A percentile compares a stretch with the other conserved stretches of the same genome.
Evolutionary conservation across 1,140 invertebrate species (phyloP).

Genomic region (Scaptomyza hsui): DNA sequence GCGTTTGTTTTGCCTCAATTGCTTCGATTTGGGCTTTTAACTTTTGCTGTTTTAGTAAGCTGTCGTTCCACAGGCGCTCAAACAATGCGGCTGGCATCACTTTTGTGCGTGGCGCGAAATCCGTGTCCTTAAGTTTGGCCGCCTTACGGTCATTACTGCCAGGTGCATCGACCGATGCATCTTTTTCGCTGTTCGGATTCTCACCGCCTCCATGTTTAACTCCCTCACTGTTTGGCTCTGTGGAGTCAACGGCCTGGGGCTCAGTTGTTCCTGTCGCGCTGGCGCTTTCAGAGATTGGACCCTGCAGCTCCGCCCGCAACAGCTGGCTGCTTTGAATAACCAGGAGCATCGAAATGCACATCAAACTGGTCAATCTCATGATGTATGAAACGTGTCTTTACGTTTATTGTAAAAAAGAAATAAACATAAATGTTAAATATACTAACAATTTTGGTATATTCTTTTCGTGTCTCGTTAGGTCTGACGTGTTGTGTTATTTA

Average conservation of each 20-base stretch:
- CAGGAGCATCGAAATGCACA: slow-evolving; percentile 49
- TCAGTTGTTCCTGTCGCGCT: slow-evolving; percentile 29
- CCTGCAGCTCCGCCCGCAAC: slow-evolving; percentile 57
- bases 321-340: slow-evolving; percentile 39
- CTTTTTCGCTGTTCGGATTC: slow-evolving; percentile 54
- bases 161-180: slow-evolving; percentile 19
- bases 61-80: slow-evolving; percentile 69
- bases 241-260: not conserved
- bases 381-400: slow-evolving; percentile 19
- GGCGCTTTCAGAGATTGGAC: slow-evolving; percentile 43
- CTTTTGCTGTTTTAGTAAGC: slow-evolving; percentile 62
- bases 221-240: slow-evolving; percentile 26
- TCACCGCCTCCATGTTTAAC: slow-evolving; percentile 36
- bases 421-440: slow-evolving; percentile 16
- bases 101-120: slow-evolving; percentile 55
- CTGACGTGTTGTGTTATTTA: slow-evolving; percentile 81
- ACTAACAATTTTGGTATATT: slow-evolving; percentile 41
- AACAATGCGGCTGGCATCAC: slow-evolving; percentile 61
- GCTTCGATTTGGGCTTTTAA: slow-evolving; percentile 68
- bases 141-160: slow-evolving; percentile 67
- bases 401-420: not conserved
- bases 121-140: slow-evolving; percentile 54
- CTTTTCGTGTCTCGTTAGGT: slow-evolving; percentile 46
- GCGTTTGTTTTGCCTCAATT: slow-evolving; percentile 39
- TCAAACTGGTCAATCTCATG: slow-evolving; percentile 48